Evolutionary conservation across 2,113 vertebrate genomes (phyloP), one percentile per base, ranked within the genome.

Genomic region (Cololabis saira): DNA sequence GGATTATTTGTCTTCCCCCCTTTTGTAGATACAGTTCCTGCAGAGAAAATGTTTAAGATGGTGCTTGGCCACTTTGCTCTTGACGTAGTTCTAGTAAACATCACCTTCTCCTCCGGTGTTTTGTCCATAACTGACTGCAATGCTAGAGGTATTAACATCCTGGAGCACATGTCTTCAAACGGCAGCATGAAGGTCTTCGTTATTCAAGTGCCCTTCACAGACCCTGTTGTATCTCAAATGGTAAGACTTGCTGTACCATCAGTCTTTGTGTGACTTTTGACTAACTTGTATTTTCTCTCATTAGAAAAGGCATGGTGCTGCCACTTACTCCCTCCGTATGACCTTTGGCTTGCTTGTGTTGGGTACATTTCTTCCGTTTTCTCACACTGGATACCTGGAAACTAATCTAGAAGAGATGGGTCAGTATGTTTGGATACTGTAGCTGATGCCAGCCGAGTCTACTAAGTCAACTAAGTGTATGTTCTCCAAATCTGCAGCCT

Each of bases 1-100:
- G 27, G n/a, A 3, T 13, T 3, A 48, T 3, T 1, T 15, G 12
- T 6, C 11, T 14, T 3, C 5, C 24, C 33, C 47, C 18, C 0
- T 50, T 4, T 47, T 17, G 12, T 78, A 93, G 92, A 88, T 1
- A 91, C 91, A 11, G 78, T 89, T 60, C 57, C 86, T 0, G 64
- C 68, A 9, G 51, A 58, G 0, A 44, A n/a, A 13, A 6, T 90
- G 19, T 94, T 95, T 71, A 93, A 88, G 53, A 50, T 92, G 5
- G 57, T 82, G 1, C 44, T 94, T 2, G 94, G 95, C 45, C 80
- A 58, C 0, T 94, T 95, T 24, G 77, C 90, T 0, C 51, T 76
- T 19, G 95, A 95, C 40, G 91, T 93, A 53, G 72, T 60, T 4
- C 84, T 95, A 14, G 12, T 92, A n/a, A 93, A 91, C 43, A 44